Base-by-base conservation (phyloP, 2,888 invertebrate genomes). In the Lacanobia oleracea region DNA sequence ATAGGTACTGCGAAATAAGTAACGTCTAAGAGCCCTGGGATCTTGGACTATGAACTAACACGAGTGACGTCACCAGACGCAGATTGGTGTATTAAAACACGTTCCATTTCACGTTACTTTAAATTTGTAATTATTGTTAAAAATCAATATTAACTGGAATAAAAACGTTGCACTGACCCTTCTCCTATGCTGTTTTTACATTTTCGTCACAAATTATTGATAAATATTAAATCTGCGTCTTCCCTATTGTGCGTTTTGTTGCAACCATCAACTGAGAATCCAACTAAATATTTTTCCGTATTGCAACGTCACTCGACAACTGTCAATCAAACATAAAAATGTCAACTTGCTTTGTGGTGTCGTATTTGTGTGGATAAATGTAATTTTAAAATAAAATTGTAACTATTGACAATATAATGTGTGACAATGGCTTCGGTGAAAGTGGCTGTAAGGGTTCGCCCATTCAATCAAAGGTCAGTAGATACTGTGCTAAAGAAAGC, bases 381-480 rank as follows among this genome's bases (percentile, higher is more conserved):
- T 92, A 91, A 91, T 92, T 92, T 91, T 89, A 88, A 87, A 81
- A 87, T 88, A 88, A 88, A 88, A 88, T 87, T 83, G 83, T 87
- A 88, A 87, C 87, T 89, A 90, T 90, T 93, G 87, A 91, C 88
- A 92, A 93, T 93, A 96, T 96, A 95, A 96, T 96, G 96, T 93
- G 94, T 94, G 92, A 96, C 91, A 94, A 98, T 98, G 98, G 98
- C 98, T 91, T 98, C 98, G 88, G 98, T 99, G 90, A 98, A 98
- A 97, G 98, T 98, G 92, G 98, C 98, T 90, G 98, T 98, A 88
- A 97, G 98, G 96, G 98, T 98, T 95, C 97, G 98, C 93, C 98
- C 98, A 94, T 98, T 98, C 95, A 98, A 98, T 96, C 97, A 98
- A 95, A 98, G 98, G 98, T 98, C 92, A 91, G 93, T 88, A 68